Conservation (phyloP, 2,113 vertebrate genomes). For the Lepus timidus region DNA sequence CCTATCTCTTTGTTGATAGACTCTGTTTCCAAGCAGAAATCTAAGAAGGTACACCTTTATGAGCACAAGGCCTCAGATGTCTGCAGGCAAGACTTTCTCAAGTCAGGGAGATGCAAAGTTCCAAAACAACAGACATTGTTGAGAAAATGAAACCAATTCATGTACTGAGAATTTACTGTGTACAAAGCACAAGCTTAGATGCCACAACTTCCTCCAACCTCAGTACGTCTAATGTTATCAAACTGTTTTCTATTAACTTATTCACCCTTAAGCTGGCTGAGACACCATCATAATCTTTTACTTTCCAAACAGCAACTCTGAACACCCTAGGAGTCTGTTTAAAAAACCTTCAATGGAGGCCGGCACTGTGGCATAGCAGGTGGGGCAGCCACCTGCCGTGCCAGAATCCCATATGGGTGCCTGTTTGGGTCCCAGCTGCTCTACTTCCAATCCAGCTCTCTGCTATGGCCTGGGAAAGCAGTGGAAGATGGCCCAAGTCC, state of each 20-base stretch:
- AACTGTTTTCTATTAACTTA: background rate
- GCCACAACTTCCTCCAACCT: background rate
- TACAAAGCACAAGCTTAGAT: background rate
- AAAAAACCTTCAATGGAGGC: background rate
- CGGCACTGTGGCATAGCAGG: no score
- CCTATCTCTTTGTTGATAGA: conserved; percentile 2
- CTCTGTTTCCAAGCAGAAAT: background rate
- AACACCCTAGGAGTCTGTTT: background rate
- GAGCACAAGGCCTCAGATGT: background rate
- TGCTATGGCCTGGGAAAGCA: no score
- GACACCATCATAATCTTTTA: background rate
- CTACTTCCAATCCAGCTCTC: no score
- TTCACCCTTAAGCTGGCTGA: background rate
- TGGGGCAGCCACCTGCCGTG: no score
- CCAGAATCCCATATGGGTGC: no score
- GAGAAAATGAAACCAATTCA: conserved; percentile 20
- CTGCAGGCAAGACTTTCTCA: background rate
- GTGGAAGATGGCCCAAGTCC: no score
- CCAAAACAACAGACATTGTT: background rate
- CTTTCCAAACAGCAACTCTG: background rate
- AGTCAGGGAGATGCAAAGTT: background rate
- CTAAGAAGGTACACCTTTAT: background rate
- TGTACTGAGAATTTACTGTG: conserved; percentile 1
- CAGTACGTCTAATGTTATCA: background rate
- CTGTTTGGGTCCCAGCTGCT: no score